A percentile compares a stretch with the other conserved stretches of the same genome.
Conservation (phyloP, 2,888 invertebrate genomes). For the Sphaerophoria rueppellii region DNA sequence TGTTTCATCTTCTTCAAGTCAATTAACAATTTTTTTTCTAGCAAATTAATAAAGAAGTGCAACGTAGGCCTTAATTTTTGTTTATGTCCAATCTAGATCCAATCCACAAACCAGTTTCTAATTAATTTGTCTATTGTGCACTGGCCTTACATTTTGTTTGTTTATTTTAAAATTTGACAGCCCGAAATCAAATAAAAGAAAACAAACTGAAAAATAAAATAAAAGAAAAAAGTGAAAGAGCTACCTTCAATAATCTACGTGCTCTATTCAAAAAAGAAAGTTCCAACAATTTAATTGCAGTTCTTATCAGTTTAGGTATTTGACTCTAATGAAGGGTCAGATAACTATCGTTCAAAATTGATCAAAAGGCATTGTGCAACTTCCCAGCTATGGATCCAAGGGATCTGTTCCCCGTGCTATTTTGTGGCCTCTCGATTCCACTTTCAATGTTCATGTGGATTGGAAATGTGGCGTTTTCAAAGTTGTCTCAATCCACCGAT, state of each 20-base stretch:
- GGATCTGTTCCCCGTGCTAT: constrained; percentile 84
- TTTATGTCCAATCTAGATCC: background rate
- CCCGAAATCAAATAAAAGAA: constrained; percentile 6
- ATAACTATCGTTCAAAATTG: background rate
- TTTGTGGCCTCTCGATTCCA: constrained; percentile 88
- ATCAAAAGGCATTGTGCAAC: constrained; percentile 2
- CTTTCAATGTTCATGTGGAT: constrained; percentile 90
- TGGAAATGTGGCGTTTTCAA: constrained; percentile 87
- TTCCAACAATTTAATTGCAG: constrained; percentile 29
- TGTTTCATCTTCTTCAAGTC: too few species aligned
- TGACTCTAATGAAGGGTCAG: constrained; percentile 46
- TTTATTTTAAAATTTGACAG: constrained; percentile 50
- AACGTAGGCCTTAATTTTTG: background rate
- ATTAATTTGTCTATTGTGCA: constrained; percentile 30
- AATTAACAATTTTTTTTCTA: too few species aligned
- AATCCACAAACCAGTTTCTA: background rate
- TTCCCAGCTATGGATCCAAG: constrained; percentile 44
- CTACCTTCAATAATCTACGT: background rate
- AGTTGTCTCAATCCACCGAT: constrained; percentile 83
- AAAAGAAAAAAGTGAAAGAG: constrained; percentile 48
- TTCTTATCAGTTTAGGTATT: constrained; percentile 49
- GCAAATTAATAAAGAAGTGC: background rate
- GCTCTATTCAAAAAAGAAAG: constrained; percentile 52
- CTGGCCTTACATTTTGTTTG: constrained; percentile 25
- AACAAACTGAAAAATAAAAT: background rate